Evolutionary conservation across 2,797 vertebrate species (phyloP).

Genomic region (Euphonia xanthogaster): DNA sequence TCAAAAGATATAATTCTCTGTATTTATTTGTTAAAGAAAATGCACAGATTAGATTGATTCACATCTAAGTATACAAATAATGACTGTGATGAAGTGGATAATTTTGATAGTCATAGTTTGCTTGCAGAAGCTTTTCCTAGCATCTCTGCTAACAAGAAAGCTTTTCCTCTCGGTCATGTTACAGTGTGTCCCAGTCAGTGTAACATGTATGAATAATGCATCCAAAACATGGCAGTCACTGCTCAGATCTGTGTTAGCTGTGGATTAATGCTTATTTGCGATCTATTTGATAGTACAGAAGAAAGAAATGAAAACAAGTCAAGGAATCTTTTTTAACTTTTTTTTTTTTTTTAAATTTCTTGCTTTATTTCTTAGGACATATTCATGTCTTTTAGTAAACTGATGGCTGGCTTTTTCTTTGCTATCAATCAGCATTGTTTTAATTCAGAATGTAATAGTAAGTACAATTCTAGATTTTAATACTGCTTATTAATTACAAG

Average conservation of each 20-base stretch:
- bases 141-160: neutral
- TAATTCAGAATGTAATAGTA: neutral
- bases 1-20: neutral
- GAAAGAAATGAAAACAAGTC: neutral
- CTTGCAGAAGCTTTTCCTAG: neutral
- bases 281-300: neutral
- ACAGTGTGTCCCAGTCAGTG: neutral
- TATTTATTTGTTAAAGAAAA: neutral
- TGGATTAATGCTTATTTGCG: neutral
- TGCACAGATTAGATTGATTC: neutral
- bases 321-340: neutral
- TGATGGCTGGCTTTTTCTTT: rapidly evolving
- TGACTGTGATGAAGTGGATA: neutral
- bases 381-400: neutral
- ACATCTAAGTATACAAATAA: neutral
- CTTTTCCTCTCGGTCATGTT: neutral
- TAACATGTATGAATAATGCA: neutral
- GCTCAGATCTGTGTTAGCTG: neutral
- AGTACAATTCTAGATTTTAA: neutral
- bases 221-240: neutral
- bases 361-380: neutral
- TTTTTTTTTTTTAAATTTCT: neutral
- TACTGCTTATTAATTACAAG: neutral
- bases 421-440: neutral
- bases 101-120: neutral